These are phyloP conservation scores for Microplitis mediator DNA, from an alignment of 1,140 invertebrate genomes.

Conservation along the genomic window DNA sequence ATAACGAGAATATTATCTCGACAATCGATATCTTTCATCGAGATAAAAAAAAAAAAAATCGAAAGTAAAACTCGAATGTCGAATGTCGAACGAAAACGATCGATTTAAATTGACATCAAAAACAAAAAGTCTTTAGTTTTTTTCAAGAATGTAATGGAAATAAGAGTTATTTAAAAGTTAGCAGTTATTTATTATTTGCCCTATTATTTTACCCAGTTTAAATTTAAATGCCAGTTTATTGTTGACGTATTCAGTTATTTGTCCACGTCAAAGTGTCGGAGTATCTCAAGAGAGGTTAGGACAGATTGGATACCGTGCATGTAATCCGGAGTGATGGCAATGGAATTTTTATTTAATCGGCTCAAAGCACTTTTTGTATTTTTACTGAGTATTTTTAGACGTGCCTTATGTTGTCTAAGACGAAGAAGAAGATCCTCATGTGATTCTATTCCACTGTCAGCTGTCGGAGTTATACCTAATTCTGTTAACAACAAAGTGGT, in stretches of 20 bases:
- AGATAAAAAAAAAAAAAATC: neutral
- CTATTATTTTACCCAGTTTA: neutral
- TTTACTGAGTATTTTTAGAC: conserved; percentile 58
- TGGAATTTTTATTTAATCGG: conserved; percentile 56
- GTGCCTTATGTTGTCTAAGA: conserved; percentile 65
- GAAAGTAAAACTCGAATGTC: neutral
- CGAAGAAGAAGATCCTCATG: conserved; percentile 60
- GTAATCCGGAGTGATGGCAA: conserved; percentile 40
- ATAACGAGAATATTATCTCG: too few species aligned
- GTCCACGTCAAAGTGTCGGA: conserved; percentile 11
- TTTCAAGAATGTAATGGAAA: too few species aligned
- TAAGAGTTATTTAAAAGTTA: too few species aligned
- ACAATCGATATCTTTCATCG: neutral
- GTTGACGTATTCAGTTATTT: neutral
- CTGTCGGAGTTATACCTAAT: conserved; percentile 60
- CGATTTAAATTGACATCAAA: neutral
- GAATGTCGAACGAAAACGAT: neutral
- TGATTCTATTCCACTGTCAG: conserved; percentile 62
- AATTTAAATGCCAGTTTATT: neutral
- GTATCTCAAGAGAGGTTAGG: conserved; percentile 4
- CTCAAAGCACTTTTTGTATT: conserved; percentile 62
- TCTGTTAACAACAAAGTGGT: conserved; percentile 40
- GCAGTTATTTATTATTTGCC: too few species aligned
- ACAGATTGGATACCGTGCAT: neutral
- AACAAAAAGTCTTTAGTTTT: neutral